Conservation (phyloP, 2,113 vertebrate genomes). For the Oncorhynchus tshawytscha region DNA sequence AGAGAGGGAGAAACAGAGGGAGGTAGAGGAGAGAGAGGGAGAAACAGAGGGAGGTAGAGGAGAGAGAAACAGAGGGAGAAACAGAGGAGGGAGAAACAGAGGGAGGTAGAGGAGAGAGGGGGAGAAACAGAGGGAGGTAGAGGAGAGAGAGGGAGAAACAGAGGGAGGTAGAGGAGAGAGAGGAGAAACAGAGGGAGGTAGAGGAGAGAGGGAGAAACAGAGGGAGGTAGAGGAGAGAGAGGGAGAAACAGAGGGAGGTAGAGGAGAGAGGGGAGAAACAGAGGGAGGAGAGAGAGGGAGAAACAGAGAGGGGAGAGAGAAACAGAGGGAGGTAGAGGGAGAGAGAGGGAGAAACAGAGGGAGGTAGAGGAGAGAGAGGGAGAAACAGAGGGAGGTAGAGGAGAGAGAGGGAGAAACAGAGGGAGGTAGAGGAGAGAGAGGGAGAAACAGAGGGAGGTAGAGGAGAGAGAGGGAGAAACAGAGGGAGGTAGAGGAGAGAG, state of each 20-base stretch:
- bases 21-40: slow-evolving; percentile 23
- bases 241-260: no score
- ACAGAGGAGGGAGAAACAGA: neutral
- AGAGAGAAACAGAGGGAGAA: no score
- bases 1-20: slow-evolving; percentile 27
- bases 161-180: no score
- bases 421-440: slow-evolving; percentile 16
- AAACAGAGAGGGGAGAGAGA: no score
- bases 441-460: slow-evolving; percentile 21
- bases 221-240: neutral
- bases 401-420: slow-evolving; percentile 5
- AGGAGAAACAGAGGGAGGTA: no score
- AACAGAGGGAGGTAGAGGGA: neutral
- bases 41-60: slow-evolving; percentile 15
- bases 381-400: neutral
- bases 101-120: slow-evolving; percentile 40
- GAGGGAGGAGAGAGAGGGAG: neutral
- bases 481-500: neutral
- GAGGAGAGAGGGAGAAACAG: neutral
- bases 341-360: neutral
- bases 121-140: slow-evolving; percentile 49
- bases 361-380: neutral
- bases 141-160: slow-evolving; percentile 43
- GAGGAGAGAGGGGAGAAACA: neutral
- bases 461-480: neutral